phyloP scores from a whole-genome alignment of 2,888 invertebrate species.

The Elysia crispata region DNA sequence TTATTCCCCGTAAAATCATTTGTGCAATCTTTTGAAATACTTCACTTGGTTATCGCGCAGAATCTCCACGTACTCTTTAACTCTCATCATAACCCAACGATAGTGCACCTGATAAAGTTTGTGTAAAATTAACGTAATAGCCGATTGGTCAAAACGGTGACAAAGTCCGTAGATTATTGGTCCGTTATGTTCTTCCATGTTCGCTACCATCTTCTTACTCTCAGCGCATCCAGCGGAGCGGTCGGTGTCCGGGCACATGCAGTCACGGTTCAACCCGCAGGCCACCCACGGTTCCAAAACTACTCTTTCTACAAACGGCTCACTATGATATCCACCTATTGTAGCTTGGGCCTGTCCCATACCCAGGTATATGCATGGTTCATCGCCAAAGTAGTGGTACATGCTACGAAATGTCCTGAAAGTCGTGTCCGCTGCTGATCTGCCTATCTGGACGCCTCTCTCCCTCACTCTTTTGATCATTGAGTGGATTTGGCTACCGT shows the following conservation, averaged over 20 bases:
- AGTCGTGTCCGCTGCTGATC: not conserved
- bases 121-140: conserved; percentile 41
- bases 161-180: conserved; percentile 44
- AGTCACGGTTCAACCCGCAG: conserved; percentile 39
- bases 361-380: conserved; percentile 45
- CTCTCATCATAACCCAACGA: conserved; percentile 14
- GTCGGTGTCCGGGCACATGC: conserved; percentile 41
- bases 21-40: too few species aligned
- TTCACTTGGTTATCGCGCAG: too few species aligned
- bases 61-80: too few species aligned
- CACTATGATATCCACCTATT: conserved; percentile 38
- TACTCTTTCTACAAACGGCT: conserved; percentile 45
- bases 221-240: not conserved
- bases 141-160: conserved; percentile 49
- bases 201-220: not conserved
- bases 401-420: conserved; percentile 28
- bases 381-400: conserved; percentile 50
- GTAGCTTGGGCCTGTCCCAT: conserved; percentile 33
- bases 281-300: conserved; percentile 50
- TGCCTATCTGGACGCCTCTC: conserved; percentile 14
- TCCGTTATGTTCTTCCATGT: not conserved
- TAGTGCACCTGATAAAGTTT: conserved; percentile 41
- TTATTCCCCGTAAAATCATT: too few species aligned
- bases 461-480: not conserved
- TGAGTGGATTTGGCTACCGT: not conserved